Percentiles rank a stretch among this genome's conserved stretches.
Evolutionary conservation across 2,797 vertebrate species (phyloP).

Genomic region (Aphelocoma californica): DNA sequence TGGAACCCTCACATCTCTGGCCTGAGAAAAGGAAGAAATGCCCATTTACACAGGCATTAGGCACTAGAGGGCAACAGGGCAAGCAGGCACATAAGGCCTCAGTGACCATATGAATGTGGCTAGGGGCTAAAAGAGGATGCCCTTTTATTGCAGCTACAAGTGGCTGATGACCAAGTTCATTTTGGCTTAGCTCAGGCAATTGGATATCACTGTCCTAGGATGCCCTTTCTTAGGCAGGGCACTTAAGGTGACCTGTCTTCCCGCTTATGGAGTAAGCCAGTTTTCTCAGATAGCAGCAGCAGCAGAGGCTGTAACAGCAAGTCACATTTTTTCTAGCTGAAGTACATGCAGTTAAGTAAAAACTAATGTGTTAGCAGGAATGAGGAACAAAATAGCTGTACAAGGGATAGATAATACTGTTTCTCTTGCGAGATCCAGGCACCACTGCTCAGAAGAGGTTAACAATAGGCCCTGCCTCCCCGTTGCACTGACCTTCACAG

Average conservation of each 20-base stretch:
- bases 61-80: neutral
- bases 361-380: neutral
- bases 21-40: neutral
- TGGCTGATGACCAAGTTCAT: neutral
- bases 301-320: neutral
- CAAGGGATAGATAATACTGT: neutral
- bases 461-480: neutral
- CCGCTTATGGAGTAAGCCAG: neutral
- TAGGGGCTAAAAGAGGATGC: neutral
- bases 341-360: neutral
- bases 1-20: neutral
- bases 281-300: neutral
- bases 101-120: rapidly evolving
- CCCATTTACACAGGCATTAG: rapidly evolving
- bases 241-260: neutral
- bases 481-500: neutral
- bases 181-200: neutral
- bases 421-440: neutral
- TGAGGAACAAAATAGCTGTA: neutral
- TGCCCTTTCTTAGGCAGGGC: neutral
- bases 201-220: neutral
- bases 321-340: neutral
- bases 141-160: neutral
- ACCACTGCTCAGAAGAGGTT: neutral
- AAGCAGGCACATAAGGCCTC: no score